Base-by-base conservation (phyloP, 2,113 vertebrate species). In the Pangasianodon gigas region DNA sequence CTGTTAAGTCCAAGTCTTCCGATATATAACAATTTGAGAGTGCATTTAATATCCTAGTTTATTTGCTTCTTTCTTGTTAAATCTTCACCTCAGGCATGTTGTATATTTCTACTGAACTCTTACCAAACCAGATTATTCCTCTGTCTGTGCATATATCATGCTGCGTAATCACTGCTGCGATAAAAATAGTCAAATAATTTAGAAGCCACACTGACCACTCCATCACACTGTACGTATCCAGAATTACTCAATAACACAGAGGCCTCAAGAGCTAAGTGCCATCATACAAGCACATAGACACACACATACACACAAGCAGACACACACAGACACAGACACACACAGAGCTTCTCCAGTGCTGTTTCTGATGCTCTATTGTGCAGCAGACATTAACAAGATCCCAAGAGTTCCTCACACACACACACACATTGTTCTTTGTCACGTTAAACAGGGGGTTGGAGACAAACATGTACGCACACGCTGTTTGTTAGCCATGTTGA, bases 331-430 rank as follows among this genome's bases (percentile, higher is more conserved):
- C 37, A 58, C 37, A 48, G 29, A 58, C 62, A 52, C 74, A 58
- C 37, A 80, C 32, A 79, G 18, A 80, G 41, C 86, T 32, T 62
- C 16, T 48, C 58, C 56, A 67, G 26, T 80, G 26, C 16, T 32
- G 56, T 51, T 80, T 62, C 62, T 29, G 32, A 41, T 48, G 32
- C 48, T 46, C 62, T 26, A 26, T 10, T 74, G 79, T 56, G 44
- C 52, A 60, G 46, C 79, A 71, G 87, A 29, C 81, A 84, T 89
- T 89, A 89, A 89, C 52, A 74, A 89, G 88, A 74, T 89, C 80
- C 65, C 88, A 84, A 60, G 80, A 89, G 65, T n/a, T 83, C 54
- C 75, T 81, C 58, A 56, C 41, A 60, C 65, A 84, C 87, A 37
- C 87, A 84, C 67, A 58, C 32, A 48, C 52, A n/a, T 14, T 74